Percentiles rank a stretch among this genome's conserved stretches.
Evolutionary conservation across 2,113 vertebrate species (phyloP).

Genomic region (Beaufortia kweichowensis): DNA sequence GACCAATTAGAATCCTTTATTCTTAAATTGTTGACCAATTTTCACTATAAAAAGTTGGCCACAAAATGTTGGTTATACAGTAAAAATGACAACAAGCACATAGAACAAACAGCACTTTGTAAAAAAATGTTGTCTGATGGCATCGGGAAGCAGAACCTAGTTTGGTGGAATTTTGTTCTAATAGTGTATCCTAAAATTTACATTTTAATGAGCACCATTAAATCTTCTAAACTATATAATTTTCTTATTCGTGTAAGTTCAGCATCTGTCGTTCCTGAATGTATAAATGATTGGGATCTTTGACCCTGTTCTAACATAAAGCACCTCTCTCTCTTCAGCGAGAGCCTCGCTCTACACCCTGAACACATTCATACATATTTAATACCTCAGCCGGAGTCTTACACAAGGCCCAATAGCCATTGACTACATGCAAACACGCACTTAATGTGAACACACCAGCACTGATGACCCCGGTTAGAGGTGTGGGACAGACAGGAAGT

Average conservation of each 20-base stretch:
- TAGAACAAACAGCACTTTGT: no score
- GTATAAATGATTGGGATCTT: constrained; percentile 30
- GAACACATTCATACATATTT: constrained; percentile 48
- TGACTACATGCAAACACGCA: constrained; percentile 31
- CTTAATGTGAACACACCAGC: constrained; percentile 28
- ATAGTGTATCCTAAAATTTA: neutral
- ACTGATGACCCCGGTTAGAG: constrained; percentile 19
- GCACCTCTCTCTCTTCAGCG: constrained; percentile 22
- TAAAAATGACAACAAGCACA: no score
- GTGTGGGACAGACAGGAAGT: constrained; percentile 15
- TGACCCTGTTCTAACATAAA: constrained; percentile 32
- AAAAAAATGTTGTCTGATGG: no score
- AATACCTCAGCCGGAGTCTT: constrained; percentile 12
- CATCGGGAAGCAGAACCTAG: no score
- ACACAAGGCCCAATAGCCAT: neutral
- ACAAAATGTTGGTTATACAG: no score
- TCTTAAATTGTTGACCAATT: no score
- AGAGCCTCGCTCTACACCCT: constrained; percentile 6
- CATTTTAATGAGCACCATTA: neutral
- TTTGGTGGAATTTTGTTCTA: no score
- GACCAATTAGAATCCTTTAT: no score
- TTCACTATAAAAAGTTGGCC: no score
- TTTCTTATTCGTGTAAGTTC: neutral
- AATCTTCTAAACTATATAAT: constrained; percentile 16
- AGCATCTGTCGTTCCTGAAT: constrained; percentile 1